Conservation (phyloP, 2,113 vertebrate genomes). For the Desmodus rotundus region DNA sequence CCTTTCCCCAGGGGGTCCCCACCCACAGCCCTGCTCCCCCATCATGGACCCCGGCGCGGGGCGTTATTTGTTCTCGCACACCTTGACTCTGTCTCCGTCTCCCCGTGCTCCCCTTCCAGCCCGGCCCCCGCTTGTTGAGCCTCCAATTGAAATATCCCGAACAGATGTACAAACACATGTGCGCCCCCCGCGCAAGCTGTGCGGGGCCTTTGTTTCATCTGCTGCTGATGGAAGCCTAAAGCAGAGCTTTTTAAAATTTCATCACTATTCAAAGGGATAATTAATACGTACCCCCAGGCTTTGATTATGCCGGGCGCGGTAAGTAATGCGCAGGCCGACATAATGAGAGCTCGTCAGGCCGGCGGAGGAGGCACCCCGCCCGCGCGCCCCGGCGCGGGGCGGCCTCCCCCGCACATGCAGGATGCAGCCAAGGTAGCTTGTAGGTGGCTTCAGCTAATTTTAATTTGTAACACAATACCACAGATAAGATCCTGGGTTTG, state of each 20-base stretch:
- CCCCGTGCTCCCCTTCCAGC: neutral
- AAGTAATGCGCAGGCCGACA: constrained; percentile 78
- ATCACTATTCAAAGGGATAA: constrained; percentile 99
- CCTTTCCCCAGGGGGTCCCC: too few relatives aligned
- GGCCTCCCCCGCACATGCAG: too few relatives aligned
- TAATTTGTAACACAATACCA: constrained; percentile 90
- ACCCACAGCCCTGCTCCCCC: too few relatives aligned
- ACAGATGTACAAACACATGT: constrained; percentile 99
- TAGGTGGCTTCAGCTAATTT: constrained; percentile 83
- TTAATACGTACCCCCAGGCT: constrained; percentile 99
- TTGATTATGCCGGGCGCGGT: constrained; percentile 75
- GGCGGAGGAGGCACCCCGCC: too few relatives aligned
- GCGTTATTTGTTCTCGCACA: too few relatives aligned
- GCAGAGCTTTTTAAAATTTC: constrained; percentile 99
- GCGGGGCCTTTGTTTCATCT: constrained; percentile 91
- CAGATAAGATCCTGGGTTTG: constrained; percentile 82
- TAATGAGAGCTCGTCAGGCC: constrained; percentile 97
- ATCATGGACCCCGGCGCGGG: too few relatives aligned
- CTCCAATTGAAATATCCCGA: constrained; percentile 98
- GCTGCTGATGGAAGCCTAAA: constrained; percentile 90
- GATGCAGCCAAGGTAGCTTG: constrained; percentile 83
- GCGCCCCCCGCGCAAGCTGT: constrained; percentile 91
- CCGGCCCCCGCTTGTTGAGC: too few relatives aligned
- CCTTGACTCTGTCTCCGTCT: constrained; percentile 75
- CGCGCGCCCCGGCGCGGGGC: too few relatives aligned